These are phyloP conservation scores for Pseudolaguvia tuberculata DNA, from an alignment of 2,113 vertebrate genomes.

Conservation along the genomic window DNA sequence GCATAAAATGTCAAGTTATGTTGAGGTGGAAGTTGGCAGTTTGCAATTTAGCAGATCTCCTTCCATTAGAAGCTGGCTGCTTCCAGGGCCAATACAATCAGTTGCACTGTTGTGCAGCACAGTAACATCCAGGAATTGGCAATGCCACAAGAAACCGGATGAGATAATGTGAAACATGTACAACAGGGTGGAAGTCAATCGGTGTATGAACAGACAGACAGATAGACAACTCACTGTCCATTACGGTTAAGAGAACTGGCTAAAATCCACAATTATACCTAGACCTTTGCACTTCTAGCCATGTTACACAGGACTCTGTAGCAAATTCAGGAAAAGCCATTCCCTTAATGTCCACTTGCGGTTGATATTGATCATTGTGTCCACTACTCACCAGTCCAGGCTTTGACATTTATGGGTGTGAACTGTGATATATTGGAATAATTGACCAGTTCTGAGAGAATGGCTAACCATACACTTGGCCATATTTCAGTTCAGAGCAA, in stretches of 20 bases:
- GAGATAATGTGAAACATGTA: background rate
- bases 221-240: background rate
- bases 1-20: background rate
- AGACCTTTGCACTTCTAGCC: background rate
- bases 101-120: background rate
- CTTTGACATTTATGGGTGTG: background rate
- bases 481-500: background rate
- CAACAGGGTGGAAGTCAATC: background rate
- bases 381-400: background rate
- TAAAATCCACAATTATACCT: background rate
- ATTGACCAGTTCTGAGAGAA: background rate
- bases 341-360: background rate
- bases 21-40: conserved; percentile 1
- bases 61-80: background rate
- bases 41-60: background rate
- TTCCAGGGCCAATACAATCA: conserved; percentile 1
- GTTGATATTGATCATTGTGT: background rate
- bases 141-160: background rate
- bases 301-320: background rate
- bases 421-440: background rate
- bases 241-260: no score
- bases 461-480: no score
- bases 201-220: background rate
- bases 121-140: background rate
- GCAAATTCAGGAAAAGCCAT: background rate